phyloP scores from a whole-genome alignment of 1,140 invertebrate species.

The Ectropis grisescens region DNA sequence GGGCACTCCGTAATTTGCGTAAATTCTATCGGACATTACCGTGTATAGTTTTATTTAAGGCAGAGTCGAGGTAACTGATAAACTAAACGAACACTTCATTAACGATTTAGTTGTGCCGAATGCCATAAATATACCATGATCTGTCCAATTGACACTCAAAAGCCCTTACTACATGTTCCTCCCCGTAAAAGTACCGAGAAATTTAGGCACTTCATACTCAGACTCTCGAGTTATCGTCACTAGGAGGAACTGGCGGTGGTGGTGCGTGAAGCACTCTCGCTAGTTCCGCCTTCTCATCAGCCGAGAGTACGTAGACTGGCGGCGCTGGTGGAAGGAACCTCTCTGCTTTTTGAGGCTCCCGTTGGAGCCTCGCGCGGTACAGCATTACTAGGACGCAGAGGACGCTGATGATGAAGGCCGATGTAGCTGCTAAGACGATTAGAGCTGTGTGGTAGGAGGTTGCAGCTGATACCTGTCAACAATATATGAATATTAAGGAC shows the following conservation, averaged over 20 bases:
- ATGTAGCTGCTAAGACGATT: slow-evolving; percentile 77
- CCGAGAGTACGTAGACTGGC: slow-evolving; percentile 72
- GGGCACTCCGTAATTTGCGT: no score
- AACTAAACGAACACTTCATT: no score
- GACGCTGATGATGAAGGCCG: slow-evolving; percentile 80
- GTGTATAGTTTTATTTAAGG: no score
- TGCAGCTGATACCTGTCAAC: slow-evolving; percentile 69
- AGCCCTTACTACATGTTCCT: no score
- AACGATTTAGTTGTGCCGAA: no score
- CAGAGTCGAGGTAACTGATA: no score
- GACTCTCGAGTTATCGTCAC: slow-evolving; percentile 42
- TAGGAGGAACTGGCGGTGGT: slow-evolving; percentile 25
- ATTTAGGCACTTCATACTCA: no score
- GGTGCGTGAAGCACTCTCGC: slow-evolving; percentile 47
- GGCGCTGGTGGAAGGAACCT: slow-evolving; percentile 67
- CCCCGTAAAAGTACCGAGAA: no score
- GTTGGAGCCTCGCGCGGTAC: slow-evolving; percentile 67
- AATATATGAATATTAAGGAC: slow-evolving; percentile 3
- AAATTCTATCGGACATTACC: no score
- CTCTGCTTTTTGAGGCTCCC: slow-evolving; percentile 69
- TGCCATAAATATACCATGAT: no score
- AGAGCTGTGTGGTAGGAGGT: slow-evolving; percentile 80
- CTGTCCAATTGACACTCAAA: no score
- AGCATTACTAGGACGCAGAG: slow-evolving; percentile 77
- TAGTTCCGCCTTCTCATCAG: slow-evolving; percentile 64